Evolutionary conservation across 2,113 vertebrate genomes (phyloP), one percentile per base, ranked within the genome.

Genomic region (Paramisgurnus dabryanus): DNA sequence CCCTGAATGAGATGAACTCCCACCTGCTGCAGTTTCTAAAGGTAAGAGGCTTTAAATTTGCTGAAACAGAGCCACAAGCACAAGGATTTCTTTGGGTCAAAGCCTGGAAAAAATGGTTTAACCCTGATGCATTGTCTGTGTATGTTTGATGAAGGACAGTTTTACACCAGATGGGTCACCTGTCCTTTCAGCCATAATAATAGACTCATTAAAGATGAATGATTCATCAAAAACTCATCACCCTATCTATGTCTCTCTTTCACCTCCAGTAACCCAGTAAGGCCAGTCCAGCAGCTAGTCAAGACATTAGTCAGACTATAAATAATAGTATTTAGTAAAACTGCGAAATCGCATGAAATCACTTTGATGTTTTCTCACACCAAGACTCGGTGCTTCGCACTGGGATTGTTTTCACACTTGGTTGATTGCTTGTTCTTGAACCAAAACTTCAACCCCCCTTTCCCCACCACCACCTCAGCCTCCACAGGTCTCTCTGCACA

Each of bases 31-130:
- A 69, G 57, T 45, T 73, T 60, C n/a, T 69, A 69, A 80, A 82
- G 80, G 83, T 86, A 80, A 82, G 83, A 49, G 47, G 72, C 72
- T 34, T 58, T 71, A 64, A 65, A 80, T 53, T 18, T 2, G 40
- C 40, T 50, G 45, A 65, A 53, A 65, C 34, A 2, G 3, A 22
- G 18, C 12, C 15, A 47, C 57, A 27, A 55, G 27, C 13, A 49
- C 67, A 61, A 70, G 39, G 47, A 18, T 11, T 60, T 27, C 39
- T 72, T 11, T 43, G 53, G 10, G 10, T 60, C 11, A 45, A 40
- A 60, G n/a, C 10, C 3, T 73, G 8, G 27, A 60, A 40, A 34
- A 72, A 53, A 72, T 60, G 55, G 39, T 60, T 60, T 43, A 15
- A 60, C 43, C n/a, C n/a, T 60, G 39, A 11, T 60, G 41, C 57